Evolutionary conservation across 2,888 invertebrate species (phyloP).

Genomic region (Plutella xylostella): DNA sequence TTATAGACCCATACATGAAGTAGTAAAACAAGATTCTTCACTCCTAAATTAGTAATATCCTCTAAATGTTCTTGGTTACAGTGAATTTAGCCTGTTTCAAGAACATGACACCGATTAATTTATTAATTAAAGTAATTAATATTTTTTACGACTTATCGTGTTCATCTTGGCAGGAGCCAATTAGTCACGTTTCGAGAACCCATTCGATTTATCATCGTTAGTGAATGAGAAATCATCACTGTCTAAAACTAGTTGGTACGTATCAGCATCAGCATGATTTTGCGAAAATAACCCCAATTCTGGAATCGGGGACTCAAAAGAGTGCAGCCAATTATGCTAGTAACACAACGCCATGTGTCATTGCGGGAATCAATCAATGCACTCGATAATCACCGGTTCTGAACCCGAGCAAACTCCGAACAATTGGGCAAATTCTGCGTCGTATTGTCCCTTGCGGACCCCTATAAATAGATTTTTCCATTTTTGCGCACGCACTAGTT

Average conservation of each 20-base stretch:
- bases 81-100: no score
- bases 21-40: background rate
- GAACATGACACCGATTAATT: no score
- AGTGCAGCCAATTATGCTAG: conserved; percentile 35
- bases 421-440: conserved; percentile 41
- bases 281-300: conserved; percentile 48
- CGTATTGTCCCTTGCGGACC: conserved; percentile 38
- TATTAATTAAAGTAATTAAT: background rate
- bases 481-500: conserved; percentile 34
- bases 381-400: conserved; percentile 45
- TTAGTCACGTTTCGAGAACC: conserved; percentile 20
- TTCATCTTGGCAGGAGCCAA: conserved; percentile 11
- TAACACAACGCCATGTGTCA: conserved; percentile 50
- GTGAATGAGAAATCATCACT: conserved; percentile 34
- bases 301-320: conserved; percentile 32
- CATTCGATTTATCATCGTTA: conserved; percentile 21
- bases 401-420: conserved; percentile 23
- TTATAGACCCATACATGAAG: background rate
- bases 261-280: conserved; percentile 35
- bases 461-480: conserved; percentile 33
- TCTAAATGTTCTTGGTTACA: no score
- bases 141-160: background rate
- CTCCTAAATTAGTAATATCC: background rate
- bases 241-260: conserved; percentile 13
- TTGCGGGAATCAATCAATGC: conserved; percentile 45